phyloP scores from a whole-genome alignment of 2,113 vertebrate genomes.

The Rutilus rutilus region DNA sequence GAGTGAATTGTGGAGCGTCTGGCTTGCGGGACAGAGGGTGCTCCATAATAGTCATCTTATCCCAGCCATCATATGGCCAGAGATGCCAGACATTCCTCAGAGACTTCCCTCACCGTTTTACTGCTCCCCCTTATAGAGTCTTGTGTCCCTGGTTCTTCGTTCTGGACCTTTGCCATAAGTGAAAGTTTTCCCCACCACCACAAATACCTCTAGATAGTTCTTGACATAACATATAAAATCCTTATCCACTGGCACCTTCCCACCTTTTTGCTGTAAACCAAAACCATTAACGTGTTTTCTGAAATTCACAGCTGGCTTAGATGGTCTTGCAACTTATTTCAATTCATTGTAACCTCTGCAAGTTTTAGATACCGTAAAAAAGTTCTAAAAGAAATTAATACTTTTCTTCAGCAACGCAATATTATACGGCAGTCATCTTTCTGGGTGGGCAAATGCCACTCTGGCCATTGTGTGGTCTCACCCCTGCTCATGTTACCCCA shows the following conservation, averaged over 20 bases:
- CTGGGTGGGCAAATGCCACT: neutral
- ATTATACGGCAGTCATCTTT: neutral
- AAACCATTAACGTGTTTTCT: neutral
- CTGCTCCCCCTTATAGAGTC: neutral
- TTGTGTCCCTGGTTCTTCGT: conserved; percentile 23
- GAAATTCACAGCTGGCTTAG: neutral
- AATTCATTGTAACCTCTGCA: no score
- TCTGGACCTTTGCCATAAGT: neutral
- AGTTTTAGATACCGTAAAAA: neutral
- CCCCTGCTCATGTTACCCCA: neutral
- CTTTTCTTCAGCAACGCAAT: neutral
- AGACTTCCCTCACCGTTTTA: conserved; percentile 16
- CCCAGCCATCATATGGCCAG: conserved; percentile 7
- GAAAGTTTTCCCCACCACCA: neutral
- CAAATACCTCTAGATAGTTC: conserved; percentile 25
- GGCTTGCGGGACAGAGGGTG: conserved; percentile 11
- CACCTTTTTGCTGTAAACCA: neutral
- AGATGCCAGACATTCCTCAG: conserved; percentile 55
- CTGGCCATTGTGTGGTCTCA: neutral
- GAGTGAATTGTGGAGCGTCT: conserved; percentile 38
- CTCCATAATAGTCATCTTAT: conserved; percentile 53
- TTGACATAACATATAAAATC: neutral
- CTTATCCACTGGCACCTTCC: neutral
- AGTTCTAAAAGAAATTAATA: neutral
- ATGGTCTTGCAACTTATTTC: no score